Evolutionary conservation across 2,888 invertebrate genomes (phyloP).

Genomic region (Xylophagus ater): DNA sequence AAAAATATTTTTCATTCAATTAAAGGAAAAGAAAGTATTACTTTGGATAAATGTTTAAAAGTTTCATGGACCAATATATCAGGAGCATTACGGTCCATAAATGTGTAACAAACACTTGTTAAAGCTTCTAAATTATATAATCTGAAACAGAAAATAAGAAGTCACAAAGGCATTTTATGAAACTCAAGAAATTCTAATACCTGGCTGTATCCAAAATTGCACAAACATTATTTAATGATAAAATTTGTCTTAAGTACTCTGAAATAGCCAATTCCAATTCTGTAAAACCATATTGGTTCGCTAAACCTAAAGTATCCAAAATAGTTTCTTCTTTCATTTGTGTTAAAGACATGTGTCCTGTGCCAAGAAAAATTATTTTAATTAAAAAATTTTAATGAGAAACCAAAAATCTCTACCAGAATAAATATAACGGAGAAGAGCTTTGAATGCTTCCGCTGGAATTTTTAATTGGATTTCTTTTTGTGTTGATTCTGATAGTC

Average conservation of each 20-base stretch:
- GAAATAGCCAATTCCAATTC: slow-evolving; percentile 87
- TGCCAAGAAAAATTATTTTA: slow-evolving; percentile 8
- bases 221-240: slow-evolving; percentile 84
- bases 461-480: slow-evolving; percentile 77
- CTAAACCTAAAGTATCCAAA: slow-evolving; percentile 67
- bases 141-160: slow-evolving; percentile 27
- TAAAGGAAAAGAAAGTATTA: slow-evolving; percentile 12
- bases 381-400: background rate
- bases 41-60: slow-evolving; percentile 73
- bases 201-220: slow-evolving; percentile 89
- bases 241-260: slow-evolving; percentile 79
- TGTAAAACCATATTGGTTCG: slow-evolving; percentile 91
- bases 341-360: slow-evolving; percentile 56
- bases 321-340: slow-evolving; percentile 57
- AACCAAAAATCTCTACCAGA: slow-evolving; percentile 50
- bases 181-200: slow-evolving; percentile 20
- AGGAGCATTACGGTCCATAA: slow-evolving; percentile 79
- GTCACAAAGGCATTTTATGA: background rate
- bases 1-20: slow-evolving; percentile 1
- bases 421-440: slow-evolving; percentile 90
- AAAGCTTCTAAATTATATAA: slow-evolving; percentile 54
- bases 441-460: slow-evolving; percentile 72
- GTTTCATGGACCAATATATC: slow-evolving; percentile 76
- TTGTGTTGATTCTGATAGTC: slow-evolving; percentile 63
- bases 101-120: slow-evolving; percentile 74